Conservation (phyloP, 2,888 invertebrate genomes). For the Leptinotarsa rubiginosa region DNA sequence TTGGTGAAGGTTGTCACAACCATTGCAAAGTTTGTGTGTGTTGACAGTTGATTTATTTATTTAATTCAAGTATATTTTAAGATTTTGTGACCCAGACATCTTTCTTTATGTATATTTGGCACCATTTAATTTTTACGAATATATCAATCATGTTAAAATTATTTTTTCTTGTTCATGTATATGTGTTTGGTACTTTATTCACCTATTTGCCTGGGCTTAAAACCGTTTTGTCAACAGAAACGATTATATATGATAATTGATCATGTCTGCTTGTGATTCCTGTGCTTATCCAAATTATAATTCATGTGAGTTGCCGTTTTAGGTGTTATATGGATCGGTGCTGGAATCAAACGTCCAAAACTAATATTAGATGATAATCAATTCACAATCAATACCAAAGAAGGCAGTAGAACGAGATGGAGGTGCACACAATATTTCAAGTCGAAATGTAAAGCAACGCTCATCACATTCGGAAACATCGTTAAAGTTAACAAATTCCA, state of each 20-base stretch:
- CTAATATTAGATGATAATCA: constrained; percentile 51
- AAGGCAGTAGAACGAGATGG: constrained; percentile 47
- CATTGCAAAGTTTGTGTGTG: no score
- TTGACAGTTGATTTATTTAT: no score
- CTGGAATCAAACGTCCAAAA: constrained; percentile 47
- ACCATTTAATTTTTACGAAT: no score
- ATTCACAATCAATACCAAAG: constrained; percentile 45
- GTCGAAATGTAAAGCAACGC: constrained; percentile 47
- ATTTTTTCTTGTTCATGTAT: no score
- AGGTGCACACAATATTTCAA: constrained; percentile 49
- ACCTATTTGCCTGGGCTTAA: no score
- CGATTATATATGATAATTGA: neutral
- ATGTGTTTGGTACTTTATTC: no score
- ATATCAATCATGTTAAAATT: no score
- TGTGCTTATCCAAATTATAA: neutral
- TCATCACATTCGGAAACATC: constrained; percentile 45
- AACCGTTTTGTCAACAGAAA: no score
- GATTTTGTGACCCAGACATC: no score
- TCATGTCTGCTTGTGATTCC: neutral
- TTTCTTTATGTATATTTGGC: no score
- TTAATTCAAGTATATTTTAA: no score
- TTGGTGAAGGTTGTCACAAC: no score
- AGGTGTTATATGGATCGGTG: constrained; percentile 42
- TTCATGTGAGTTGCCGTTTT: constrained; percentile 25
- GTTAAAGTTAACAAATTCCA: constrained; percentile 47